These are phyloP conservation scores for Tympanoctomys barrerae DNA, from an alignment of 2,797 vertebrate species.

Conservation along the genomic window DNA sequence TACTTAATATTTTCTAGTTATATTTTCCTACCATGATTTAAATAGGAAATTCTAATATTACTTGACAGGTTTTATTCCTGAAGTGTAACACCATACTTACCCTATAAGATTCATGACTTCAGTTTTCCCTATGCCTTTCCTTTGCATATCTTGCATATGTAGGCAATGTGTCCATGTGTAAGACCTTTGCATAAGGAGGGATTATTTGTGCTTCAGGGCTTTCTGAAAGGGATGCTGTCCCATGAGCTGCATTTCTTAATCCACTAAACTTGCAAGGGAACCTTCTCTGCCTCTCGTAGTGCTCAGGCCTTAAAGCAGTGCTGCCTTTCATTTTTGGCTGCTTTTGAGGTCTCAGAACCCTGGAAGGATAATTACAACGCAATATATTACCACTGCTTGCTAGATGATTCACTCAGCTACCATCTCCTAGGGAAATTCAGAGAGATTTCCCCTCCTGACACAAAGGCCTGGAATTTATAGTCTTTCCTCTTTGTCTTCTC, in stretches of 20 bases:
- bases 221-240: constrained; percentile 40
- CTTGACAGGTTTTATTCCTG: background rate
- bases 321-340: constrained; percentile 70
- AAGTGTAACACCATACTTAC: background rate
- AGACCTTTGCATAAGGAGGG: background rate
- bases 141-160: background rate
- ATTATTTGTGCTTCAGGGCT: constrained; percentile 50
- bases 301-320: background rate
- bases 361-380: constrained; percentile 72
- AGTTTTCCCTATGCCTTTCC: background rate
- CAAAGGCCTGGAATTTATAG: constrained; percentile 68
- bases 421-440: constrained; percentile 76
- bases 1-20: constrained; percentile 9
- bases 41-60: constrained; percentile 52
- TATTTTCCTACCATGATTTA: constrained; percentile 47
- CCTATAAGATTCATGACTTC: background rate
- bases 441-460: constrained; percentile 66
- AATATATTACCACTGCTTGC: constrained; percentile 78
- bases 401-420: constrained; percentile 80
- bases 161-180: constrained; percentile 15
- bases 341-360: constrained; percentile 66
- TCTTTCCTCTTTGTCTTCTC: constrained; percentile 66
- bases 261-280: constrained; percentile 65
- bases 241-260: constrained; percentile 58
- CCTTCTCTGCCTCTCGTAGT: constrained; percentile 40